phyloP scores from a whole-genome alignment of 2,888 invertebrate species.

The Catonia carolina region DNA sequence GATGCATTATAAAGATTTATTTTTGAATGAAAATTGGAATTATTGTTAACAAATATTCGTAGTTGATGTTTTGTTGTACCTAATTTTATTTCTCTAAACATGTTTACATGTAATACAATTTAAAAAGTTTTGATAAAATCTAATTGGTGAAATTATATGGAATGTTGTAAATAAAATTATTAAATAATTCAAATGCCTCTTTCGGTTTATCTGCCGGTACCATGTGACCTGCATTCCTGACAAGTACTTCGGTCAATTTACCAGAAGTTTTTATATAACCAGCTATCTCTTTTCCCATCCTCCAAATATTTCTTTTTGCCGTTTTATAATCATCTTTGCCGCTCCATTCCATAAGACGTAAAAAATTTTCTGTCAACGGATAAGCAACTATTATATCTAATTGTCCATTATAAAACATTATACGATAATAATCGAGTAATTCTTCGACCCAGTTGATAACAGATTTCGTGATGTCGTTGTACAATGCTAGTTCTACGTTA shows the following conservation, averaged over 20 bases:
- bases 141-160: too few species aligned
- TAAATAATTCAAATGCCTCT: constrained; percentile 67
- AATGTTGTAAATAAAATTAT: constrained; percentile 56
- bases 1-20: too few species aligned
- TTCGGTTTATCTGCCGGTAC: constrained; percentile 73
- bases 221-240: constrained; percentile 77
- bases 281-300: constrained; percentile 55
- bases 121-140: too few species aligned
- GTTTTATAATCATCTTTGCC: constrained; percentile 58
- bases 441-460: constrained; percentile 66
- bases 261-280: constrained; percentile 68
- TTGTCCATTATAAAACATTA: constrained; percentile 84
- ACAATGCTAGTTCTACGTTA: constrained; percentile 63
- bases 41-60: too few species aligned
- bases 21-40: too few species aligned
- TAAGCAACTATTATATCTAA: constrained; percentile 87
- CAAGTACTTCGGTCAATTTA: constrained; percentile 64
- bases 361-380: constrained; percentile 72
- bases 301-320: constrained; percentile 62
- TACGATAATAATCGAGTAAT: constrained; percentile 58
- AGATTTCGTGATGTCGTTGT: constrained; percentile 73
- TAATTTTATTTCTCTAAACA: too few species aligned
- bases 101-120: too few species aligned
- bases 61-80: too few species aligned
- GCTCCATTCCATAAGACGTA: constrained; percentile 63